phyloP scores from a whole-genome alignment of 2,888 invertebrate genomes.

The Cremastinae sp. region DNA sequence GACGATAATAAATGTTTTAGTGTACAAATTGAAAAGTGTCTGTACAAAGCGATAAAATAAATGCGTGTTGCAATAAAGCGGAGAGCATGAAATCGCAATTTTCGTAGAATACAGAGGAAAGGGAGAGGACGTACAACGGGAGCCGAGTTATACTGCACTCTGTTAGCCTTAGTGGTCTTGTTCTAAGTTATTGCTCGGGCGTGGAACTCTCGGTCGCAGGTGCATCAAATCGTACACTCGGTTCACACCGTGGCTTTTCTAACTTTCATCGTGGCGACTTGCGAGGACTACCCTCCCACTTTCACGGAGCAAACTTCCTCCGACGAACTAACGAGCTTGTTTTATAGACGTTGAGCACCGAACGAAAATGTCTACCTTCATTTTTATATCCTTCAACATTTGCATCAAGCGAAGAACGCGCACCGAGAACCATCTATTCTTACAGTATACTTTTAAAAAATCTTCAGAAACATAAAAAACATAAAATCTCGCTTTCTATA shows the following conservation, averaged over 20 bases:
- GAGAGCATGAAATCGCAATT: constrained; percentile 58
- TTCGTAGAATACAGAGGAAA: constrained; percentile 45
- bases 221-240: constrained; percentile 59
- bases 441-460: too few species aligned
- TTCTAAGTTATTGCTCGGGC: constrained; percentile 62
- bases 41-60: constrained; percentile 8
- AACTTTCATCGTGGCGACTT: constrained; percentile 17
- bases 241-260: constrained; percentile 43
- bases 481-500: too few species aligned
- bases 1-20: too few species aligned
- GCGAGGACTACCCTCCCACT: not conserved
- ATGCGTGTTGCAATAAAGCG: constrained; percentile 26
- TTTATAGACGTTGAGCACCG: not conserved
- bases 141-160: constrained; percentile 35
- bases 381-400: not conserved
- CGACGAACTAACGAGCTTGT: constrained; percentile 23
- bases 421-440: too few species aligned
- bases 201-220: constrained; percentile 59
- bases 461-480: too few species aligned
- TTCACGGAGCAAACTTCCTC: constrained; percentile 1
- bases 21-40: too few species aligned
- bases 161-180: constrained; percentile 43
- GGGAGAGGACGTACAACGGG: constrained; percentile 30
- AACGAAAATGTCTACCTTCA: not conserved
- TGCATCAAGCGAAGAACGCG: not conserved